Evolutionary conservation across 1,140 invertebrate genomes (phyloP).

Genomic region (Aphis gossypii): DNA sequence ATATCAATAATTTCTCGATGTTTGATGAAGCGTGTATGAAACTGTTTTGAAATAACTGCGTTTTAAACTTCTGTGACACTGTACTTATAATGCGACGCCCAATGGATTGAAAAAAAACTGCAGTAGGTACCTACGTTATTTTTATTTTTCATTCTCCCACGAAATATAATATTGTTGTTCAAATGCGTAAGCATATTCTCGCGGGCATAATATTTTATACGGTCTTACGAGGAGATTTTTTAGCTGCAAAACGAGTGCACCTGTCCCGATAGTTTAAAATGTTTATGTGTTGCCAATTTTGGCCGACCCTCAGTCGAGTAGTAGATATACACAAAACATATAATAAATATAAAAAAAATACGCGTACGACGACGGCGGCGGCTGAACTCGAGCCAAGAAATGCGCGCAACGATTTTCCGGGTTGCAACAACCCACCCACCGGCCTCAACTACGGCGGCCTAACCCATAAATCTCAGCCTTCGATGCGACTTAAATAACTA

Average conservation of each 20-base stretch:
- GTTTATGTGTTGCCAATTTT: conserved; percentile 33
- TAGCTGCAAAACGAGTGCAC: not conserved
- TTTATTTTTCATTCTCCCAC: not conserved
- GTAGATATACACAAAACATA: not conserved
- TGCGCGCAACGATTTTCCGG: conserved; percentile 28
- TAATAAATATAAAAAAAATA: conserved; percentile 25
- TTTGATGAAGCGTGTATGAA: not conserved
- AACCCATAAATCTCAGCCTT: conserved; percentile 32
- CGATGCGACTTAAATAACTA: conserved; percentile 16
- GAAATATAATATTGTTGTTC: not conserved
- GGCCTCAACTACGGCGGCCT: not conserved
- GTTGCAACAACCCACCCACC: conserved; percentile 15
- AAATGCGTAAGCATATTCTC: not conserved
- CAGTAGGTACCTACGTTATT: not conserved
- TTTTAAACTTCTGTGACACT: not conserved
- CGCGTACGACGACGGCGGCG: not conserved
- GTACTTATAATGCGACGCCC: not conserved
- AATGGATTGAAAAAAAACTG: not conserved
- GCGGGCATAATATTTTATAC: not conserved
- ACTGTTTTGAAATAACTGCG: not conserved
- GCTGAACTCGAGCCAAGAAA: conserved; percentile 45
- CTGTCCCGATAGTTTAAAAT: not conserved
- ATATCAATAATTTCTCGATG: not conserved
- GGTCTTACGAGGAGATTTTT: not conserved
- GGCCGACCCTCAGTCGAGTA: not conserved